A percentile compares a stretch with the other conserved stretches of the same genome.
phyloP scores from a whole-genome alignment of 2,888 invertebrate species.

The Schrankia costaestrigalis region DNA sequence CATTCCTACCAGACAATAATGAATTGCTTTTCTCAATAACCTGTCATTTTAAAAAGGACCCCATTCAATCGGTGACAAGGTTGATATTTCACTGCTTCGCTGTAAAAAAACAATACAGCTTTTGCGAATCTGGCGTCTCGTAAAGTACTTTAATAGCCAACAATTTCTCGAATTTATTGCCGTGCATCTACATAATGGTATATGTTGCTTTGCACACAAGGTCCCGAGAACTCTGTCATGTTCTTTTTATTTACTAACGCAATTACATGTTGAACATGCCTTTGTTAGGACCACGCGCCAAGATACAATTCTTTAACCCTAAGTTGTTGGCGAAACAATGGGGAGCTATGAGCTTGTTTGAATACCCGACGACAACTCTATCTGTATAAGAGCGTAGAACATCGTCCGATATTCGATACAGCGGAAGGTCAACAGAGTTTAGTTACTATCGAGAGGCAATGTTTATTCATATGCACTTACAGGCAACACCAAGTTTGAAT shows the following conservation, averaged over 20 bases:
- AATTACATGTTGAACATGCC: slow-evolving; percentile 11
- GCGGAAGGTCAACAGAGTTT: slow-evolving; percentile 70
- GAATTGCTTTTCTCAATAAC: slow-evolving; percentile 35
- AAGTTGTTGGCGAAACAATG: slow-evolving; percentile 15
- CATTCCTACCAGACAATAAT: slow-evolving; percentile 56
- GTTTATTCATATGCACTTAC: slow-evolving; percentile 78
- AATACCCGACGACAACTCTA: slow-evolving; percentile 69
- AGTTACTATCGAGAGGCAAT: slow-evolving; percentile 67
- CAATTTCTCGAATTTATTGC: slow-evolving; percentile 50
- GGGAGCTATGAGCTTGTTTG: slow-evolving; percentile 45
- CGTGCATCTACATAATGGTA: slow-evolving; percentile 48
- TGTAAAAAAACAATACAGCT: slow-evolving; percentile 28
- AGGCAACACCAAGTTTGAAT: slow-evolving; percentile 66
- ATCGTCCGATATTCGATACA: slow-evolving; percentile 64
- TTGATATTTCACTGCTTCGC: slow-evolving; percentile 36
- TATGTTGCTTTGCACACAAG: slow-evolving; percentile 40
- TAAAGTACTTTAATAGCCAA: slow-evolving; percentile 52
- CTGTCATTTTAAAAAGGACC: slow-evolving; percentile 47
- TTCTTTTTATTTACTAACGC: slow-evolving; percentile 18
- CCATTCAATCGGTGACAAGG: slow-evolving; percentile 37
- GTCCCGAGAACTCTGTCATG: slow-evolving; percentile 25
- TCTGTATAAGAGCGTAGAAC: slow-evolving; percentile 41
- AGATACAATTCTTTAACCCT: slow-evolving; percentile 10
- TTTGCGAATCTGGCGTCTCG: slow-evolving; percentile 51
- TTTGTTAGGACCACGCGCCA: slow-evolving; percentile 17